Evolutionary conservation across 2,888 invertebrate genomes (phyloP), one percentile per base, ranked within the genome.

Genomic region (Caenorhabditis sp.): DNA sequence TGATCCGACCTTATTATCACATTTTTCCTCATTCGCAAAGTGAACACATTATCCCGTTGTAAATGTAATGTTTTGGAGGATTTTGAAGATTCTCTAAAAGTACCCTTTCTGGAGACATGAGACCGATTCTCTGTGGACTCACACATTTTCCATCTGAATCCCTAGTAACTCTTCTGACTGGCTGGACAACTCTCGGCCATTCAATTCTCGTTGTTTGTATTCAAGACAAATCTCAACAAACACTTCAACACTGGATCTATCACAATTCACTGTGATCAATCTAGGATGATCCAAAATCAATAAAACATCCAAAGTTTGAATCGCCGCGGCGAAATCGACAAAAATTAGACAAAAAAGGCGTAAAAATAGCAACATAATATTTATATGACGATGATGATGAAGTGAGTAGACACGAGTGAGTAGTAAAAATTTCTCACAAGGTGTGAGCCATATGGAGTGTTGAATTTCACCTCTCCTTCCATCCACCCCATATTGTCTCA

Each of bases 281-380:
- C 63, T 67, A n/a, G 63, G 71, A 36, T 61, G 67, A n/a, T 71
- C 71, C 8, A 67, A 21, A 58, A 71, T 67, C 50, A 71, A 1
- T 5, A 71, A 49, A 60, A 71, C 57, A 61, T 71, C 71, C 12
- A 61, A 27, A 43, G 65, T 31, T 10, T 31, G 31, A 31, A 7
- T n/a, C n/a, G n/a, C n/a, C n/a, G 12, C 7, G 8, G 2, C 52
- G 7, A 52, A 52, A 52, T 4, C 12, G 21, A 12, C 52, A 52
- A 21, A 59, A 59, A 58, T 49, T 17, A 27, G n/a, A 31, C 5
- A 31, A 31, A 31, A 31, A 64, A n/a, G n/a, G n/a, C n/a, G n/a
- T n/a, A n/a, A n/a, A n/a, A 21, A 21, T 14, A 27, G 31, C 3
- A 59, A 43, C 20, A 43, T 14, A 54, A 23, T 54, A 27, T 26